Percentiles rank a stretch among this genome's conserved stretches.
These are phyloP conservation scores for Halcyon senegalensis DNA, from an alignment of 2,113 vertebrate genomes.

Conservation along the genomic window DNA sequence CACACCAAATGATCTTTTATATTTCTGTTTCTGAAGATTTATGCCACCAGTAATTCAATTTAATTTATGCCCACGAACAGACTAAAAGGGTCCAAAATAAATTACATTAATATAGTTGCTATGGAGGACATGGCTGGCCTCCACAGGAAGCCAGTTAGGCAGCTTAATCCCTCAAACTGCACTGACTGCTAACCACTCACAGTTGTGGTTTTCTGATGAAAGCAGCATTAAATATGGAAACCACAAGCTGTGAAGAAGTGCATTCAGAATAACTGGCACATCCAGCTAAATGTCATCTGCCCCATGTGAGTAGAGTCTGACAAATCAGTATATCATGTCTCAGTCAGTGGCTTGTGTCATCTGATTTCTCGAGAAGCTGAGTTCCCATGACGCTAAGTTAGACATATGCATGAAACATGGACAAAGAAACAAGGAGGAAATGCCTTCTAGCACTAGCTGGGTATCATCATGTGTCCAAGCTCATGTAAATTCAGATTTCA, in stretches of 20 bases:
- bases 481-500: background rate
- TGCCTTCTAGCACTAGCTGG: background rate
- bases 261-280: background rate
- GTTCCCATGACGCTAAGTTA: background rate
- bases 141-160: constrained; percentile 16
- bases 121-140: constrained; percentile 8
- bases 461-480: background rate
- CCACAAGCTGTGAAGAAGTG: constrained; percentile 10
- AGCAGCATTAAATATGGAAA: constrained; percentile 16
- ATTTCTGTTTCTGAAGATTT: background rate
- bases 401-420: background rate
- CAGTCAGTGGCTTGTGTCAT: background rate
- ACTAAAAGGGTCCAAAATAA: constrained; percentile 10
- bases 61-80: background rate
- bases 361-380: background rate
- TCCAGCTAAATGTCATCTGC: constrained; percentile 2
- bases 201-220: background rate
- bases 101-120: background rate
- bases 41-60: background rate
- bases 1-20: background rate
- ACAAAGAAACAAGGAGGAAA: background rate
- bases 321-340: background rate
- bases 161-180: background rate
- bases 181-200: background rate
- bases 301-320: background rate